A percentile compares a stretch with the other conserved stretches of the same genome.
These are phyloP conservation scores for Tympanuchus pallidicinctus DNA, from an alignment of 2,113 vertebrate genomes.

Conservation along the genomic window DNA sequence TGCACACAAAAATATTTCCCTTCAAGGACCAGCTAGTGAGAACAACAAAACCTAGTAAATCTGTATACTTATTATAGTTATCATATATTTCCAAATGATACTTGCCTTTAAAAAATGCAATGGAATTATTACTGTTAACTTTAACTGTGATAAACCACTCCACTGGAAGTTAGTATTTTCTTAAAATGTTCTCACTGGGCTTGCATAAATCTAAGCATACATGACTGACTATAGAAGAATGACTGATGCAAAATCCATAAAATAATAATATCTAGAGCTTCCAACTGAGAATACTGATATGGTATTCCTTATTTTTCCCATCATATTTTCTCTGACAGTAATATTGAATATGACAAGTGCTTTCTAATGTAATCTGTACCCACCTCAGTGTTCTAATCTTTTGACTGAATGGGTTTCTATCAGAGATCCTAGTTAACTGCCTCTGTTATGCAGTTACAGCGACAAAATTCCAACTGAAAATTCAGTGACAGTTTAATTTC, in stretches of 20 bases:
- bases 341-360: not conserved
- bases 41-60: not conserved
- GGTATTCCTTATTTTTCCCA: not conserved
- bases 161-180: not conserved
- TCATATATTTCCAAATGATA: not conserved
- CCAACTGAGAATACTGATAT: not conserved
- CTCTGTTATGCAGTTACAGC: not conserved
- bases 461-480: constrained; percentile 5
- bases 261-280: not conserved
- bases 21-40: not conserved
- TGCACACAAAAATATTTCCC: constrained; percentile 43
- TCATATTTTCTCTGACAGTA: not conserved
- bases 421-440: not conserved
- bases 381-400: not conserved
- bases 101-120: not conserved
- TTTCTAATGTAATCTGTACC: not conserved
- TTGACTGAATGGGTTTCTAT: not conserved
- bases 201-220: not conserved
- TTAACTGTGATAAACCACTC: not conserved
- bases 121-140: not conserved
- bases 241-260: not conserved
- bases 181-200: not conserved
- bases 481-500: not conserved
- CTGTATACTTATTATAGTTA: not conserved
- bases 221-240: not conserved